phyloP scores from a whole-genome alignment of 2,797 vertebrate genomes.

The Graptemys geographica region DNA sequence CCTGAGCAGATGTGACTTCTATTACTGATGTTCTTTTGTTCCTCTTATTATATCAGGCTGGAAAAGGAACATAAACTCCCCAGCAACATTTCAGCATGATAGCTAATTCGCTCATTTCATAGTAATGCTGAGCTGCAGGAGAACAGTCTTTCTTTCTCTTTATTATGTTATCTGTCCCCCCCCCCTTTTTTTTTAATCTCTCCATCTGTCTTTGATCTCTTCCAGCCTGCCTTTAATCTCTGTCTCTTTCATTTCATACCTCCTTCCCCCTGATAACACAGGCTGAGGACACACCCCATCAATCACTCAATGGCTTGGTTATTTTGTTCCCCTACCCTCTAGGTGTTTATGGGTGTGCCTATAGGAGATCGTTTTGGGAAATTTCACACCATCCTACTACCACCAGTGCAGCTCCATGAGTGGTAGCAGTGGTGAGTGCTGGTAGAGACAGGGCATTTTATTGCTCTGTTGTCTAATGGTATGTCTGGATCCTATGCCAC shows the following conservation, averaged over 20 bases:
- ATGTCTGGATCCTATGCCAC: background rate
- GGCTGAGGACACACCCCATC: background rate
- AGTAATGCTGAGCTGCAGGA: background rate
- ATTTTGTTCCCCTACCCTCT: background rate
- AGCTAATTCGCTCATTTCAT: background rate
- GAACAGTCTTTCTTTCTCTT: background rate
- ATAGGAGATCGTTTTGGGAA: background rate
- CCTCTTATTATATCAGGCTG: background rate
- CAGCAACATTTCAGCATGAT: accelerated
- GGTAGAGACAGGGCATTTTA: background rate
- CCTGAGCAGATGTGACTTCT: background rate
- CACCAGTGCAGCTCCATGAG: background rate
- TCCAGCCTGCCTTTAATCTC: background rate
- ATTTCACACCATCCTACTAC: background rate
- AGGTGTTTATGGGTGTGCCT: background rate
- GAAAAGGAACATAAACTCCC: background rate
- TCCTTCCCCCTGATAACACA: background rate
- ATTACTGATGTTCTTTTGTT: background rate
- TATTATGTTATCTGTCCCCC: background rate
- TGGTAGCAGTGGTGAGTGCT: background rate
- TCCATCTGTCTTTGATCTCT: background rate
- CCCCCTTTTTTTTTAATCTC: background rate
- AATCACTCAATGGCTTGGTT: background rate
- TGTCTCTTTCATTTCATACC: accelerated
- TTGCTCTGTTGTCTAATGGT: background rate